Percentiles rank a stretch among this genome's conserved stretches.
These are phyloP conservation scores for Dryocosmus kuriphilus DNA, from an alignment of 2,888 invertebrate genomes.

Conservation along the genomic window DNA sequence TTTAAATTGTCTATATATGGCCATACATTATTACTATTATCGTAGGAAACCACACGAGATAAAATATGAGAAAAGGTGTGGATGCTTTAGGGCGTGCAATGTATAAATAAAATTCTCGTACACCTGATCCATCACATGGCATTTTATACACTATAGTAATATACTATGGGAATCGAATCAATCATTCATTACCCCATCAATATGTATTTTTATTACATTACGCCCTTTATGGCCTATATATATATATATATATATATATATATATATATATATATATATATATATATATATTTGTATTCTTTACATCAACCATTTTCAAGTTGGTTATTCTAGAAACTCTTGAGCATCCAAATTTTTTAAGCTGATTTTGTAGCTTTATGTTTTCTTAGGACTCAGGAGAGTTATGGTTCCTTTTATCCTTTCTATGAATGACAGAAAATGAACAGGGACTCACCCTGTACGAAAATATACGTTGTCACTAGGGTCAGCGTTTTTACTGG, in stretches of 20 bases:
- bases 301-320: neutral
- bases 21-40: neutral
- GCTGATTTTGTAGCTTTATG: neutral
- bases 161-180: neutral
- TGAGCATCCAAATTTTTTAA: neutral
- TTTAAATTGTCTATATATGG: neutral
- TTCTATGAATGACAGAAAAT: neutral
- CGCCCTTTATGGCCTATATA: neutral
- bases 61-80: neutral
- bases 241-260: neutral
- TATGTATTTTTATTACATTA: constrained; percentile 24
- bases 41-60: neutral
- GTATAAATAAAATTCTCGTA: neutral
- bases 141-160: too few relatives aligned
- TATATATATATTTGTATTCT: neutral
- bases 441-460: neutral
- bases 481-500: neutral
- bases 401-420: neutral
- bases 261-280: neutral
- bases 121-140: too few relatives aligned
- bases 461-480: neutral
- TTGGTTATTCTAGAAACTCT: neutral
- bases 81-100: neutral
- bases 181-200: constrained; percentile 13
- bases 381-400: neutral